Evolutionary conservation across 2,113 vertebrate genomes (phyloP).

Genomic region (Nerophis ophidion): DNA sequence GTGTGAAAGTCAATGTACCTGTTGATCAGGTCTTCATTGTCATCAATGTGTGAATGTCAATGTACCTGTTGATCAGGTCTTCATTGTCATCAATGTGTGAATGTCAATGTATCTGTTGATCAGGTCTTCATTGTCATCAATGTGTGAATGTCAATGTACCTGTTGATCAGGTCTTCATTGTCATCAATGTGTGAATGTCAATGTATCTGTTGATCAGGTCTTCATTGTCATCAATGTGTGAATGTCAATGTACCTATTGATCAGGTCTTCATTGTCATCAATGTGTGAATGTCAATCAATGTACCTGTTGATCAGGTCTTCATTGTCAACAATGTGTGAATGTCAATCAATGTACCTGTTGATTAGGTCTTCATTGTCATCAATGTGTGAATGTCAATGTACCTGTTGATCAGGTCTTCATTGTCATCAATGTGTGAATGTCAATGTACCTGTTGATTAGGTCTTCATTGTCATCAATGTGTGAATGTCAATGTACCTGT

Average conservation of each 20-base stretch:
- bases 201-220: slow-evolving; percentile 94
- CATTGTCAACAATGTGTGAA: too few relatives aligned
- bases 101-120: slow-evolving; percentile 90
- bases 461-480: slow-evolving; percentile 93
- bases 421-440: too few relatives aligned
- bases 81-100: slow-evolving; percentile 95
- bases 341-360: slow-evolving; percentile 87
- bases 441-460: slow-evolving; percentile 90
- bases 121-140: slow-evolving; percentile 93
- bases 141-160: too few relatives aligned
- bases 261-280: slow-evolving; percentile 94
- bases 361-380: slow-evolving; percentile 95
- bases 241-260: slow-evolving; percentile 88
- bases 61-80: slow-evolving; percentile 94
- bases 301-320: slow-evolving; percentile 97
- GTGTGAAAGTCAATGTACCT: slow-evolving; percentile 82
- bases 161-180: slow-evolving; percentile 97
- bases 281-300: too few relatives aligned
- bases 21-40: slow-evolving; percentile 96
- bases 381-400: too few relatives aligned
- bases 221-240: slow-evolving; percentile 93
- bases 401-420: slow-evolving; percentile 98
- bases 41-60: too few relatives aligned
- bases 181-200: too few relatives aligned
- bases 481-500: slow-evolving; percentile 85